phyloP scores from a whole-genome alignment of 2,888 invertebrate genomes.

The Ormyrus nitidulus region DNA sequence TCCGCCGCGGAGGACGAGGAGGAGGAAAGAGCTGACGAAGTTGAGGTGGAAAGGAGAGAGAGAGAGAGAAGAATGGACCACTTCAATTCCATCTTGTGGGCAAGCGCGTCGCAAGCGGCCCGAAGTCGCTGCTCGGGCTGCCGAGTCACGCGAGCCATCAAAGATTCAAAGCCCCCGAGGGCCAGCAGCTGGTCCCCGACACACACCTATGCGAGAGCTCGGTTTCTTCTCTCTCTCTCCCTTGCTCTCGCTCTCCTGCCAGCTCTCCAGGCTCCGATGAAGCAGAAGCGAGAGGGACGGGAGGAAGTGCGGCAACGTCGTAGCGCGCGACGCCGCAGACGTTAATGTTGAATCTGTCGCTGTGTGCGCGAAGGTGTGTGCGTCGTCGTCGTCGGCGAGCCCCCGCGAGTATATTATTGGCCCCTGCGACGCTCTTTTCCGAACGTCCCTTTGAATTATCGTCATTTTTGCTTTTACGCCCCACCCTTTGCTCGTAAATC shows the following conservation, averaged over 20 bases:
- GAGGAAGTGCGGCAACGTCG: slow-evolving; percentile 63
- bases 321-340: slow-evolving; percentile 5
- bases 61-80: slow-evolving; percentile 52
- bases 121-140: slow-evolving; percentile 62
- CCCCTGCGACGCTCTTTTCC: slow-evolving; percentile 53
- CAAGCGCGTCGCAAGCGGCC: slow-evolving; percentile 38
- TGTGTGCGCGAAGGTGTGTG: slow-evolving; percentile 20
- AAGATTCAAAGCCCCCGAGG: slow-evolving; percentile 73
- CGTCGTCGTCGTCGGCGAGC: slow-evolving; percentile 29
- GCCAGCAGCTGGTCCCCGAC: slow-evolving; percentile 72
- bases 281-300: slow-evolving; percentile 19
- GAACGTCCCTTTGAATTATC: slow-evolving; percentile 25
- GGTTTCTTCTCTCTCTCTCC: slow-evolving; percentile 16
- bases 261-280: slow-evolving; percentile 17
- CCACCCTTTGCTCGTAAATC: not conserved
- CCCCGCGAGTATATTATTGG: slow-evolving; percentile 44
- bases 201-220: not conserved
- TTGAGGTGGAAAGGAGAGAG: slow-evolving; percentile 16
- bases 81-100: slow-evolving; percentile 64
- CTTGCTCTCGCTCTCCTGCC: too few species aligned
- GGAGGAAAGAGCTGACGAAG: slow-evolving; percentile 33
- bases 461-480: not conserved
- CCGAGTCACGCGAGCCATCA: slow-evolving; percentile 74
- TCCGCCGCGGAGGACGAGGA: slow-evolving; percentile 3
- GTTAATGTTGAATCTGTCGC: not conserved